Percentiles rank a stretch among this genome's conserved stretches.
These are phyloP conservation scores for Setipinna tenuifilis DNA, from an alignment of 2,797 vertebrate genomes.

Conservation along the genomic window DNA sequence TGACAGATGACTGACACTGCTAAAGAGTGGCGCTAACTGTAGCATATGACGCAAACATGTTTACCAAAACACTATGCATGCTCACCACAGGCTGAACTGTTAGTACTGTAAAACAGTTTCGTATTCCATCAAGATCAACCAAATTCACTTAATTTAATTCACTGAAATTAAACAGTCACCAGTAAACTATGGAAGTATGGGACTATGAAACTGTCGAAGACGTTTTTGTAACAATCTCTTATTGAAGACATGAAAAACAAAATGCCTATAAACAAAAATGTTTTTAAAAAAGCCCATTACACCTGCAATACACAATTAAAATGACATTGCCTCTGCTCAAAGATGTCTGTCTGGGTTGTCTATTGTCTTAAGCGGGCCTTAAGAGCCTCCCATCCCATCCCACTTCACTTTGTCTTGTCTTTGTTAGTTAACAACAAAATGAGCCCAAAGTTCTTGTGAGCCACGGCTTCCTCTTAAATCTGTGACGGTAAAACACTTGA, in stretches of 20 bases:
- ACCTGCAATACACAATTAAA: not conserved
- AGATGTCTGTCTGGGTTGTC: not conserved
- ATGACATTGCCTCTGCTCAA: not conserved
- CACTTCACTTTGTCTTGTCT: not conserved
- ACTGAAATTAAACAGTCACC: not conserved
- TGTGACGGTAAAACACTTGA: not conserved
- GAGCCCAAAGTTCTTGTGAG: not conserved
- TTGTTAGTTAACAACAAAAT: not conserved
- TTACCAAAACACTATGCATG: not conserved
- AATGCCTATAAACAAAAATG: not conserved
- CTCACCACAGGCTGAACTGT: not conserved
- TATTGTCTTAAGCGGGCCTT: not conserved
- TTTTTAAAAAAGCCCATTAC: not conserved
- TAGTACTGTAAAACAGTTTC: not conserved
- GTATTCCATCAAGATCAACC: not conserved
- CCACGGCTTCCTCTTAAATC: not conserved
- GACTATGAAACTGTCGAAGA: no score
- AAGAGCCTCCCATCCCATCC: not conserved
- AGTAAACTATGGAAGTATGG: not conserved
- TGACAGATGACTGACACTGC: constrained; percentile 3
- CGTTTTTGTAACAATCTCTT: not conserved
- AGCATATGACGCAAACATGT: not conserved
- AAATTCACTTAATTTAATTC: not conserved
- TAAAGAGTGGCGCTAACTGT: not conserved
- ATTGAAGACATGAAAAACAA: not conserved